Evolutionary conservation across 2,113 vertebrate species (phyloP), one percentile per base, ranked within the genome.

Genomic region (Chitala chitala): DNA sequence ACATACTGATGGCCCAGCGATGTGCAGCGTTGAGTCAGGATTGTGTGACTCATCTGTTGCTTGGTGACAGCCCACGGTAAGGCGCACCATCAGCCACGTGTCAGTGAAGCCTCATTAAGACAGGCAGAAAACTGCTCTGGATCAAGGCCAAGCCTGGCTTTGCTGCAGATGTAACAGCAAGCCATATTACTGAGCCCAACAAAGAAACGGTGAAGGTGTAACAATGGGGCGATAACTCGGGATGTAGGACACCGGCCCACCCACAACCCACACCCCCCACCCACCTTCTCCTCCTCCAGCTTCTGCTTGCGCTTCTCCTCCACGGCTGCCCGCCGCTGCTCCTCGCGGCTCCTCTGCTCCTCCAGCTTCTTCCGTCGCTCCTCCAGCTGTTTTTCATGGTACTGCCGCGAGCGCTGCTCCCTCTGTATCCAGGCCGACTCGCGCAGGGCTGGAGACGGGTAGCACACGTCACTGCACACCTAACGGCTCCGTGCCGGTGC

Each of bases 231-330:
- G n/a, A n/a, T n/a, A n/a, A n/a, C n/a, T n/a, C n/a, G n/a, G n/a
- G n/a, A 31, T 15, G 13, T 7, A 8, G 56, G 56, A 59, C 26
- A 7, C 56, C 33, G 7, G 4, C 1, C 58, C 58, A 4, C 50
- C 33, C n/a, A n/a, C n/a, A n/a, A n/a, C n/a, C 2, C 40, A 22
- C 38, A 2, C n/a, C 38, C 3, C 5, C 24, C n/a, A 24, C 71
- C 79, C 80, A 96, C 96, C 88, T 94, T 93, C 71, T 99, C 96
- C 69, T 99, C 95, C 80, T 97, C 94, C 5, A 93, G 75, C 44
- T 91, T 93, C 83, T 94, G 94, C 29, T 91, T 91, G 42, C 96
- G 86, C 76, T 99, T 98, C 78, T 98, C 96, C 82, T 98, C 95
- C 76, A 98, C 96, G 0, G 95, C 95, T 1, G 86, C 87, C 36